Evolutionary conservation across 2,113 vertebrate genomes (phyloP).

Genomic region (Propithecus coquereli): DNA sequence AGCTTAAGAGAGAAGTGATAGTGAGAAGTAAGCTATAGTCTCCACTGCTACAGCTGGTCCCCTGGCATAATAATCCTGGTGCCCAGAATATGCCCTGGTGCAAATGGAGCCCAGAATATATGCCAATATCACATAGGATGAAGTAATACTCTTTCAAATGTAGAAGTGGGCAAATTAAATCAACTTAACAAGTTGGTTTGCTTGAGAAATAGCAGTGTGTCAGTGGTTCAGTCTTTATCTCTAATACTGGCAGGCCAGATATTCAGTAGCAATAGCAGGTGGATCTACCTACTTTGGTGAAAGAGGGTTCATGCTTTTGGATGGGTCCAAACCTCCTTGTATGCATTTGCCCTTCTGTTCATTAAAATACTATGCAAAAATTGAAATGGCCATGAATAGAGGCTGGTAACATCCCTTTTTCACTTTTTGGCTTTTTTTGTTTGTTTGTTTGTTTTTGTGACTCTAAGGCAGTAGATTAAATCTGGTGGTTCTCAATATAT

Average conservation of each 20-base stretch:
- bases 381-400: neutral
- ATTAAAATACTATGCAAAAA: neutral
- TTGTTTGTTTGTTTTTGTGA: neutral
- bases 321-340: neutral
- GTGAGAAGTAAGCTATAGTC: neutral
- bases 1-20: neutral
- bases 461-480: neutral
- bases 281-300: neutral
- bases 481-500: neutral
- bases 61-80: accelerated
- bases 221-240: neutral
- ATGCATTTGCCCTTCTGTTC: neutral
- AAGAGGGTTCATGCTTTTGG: neutral
- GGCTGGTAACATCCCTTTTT: neutral
- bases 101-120: neutral
- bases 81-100: neutral
- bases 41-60: neutral
- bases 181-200: neutral
- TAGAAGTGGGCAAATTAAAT: neutral
- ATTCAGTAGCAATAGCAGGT: neutral
- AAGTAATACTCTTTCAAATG: neutral
- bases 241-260: neutral
- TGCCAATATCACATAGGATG: neutral
- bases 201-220: neutral
- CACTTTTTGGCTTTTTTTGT: too few species aligned